Percentiles rank a stretch among this genome's conserved stretches.
Evolutionary conservation across 2,113 vertebrate species (phyloP).

Genomic region (Orycteropus afer): DNA sequence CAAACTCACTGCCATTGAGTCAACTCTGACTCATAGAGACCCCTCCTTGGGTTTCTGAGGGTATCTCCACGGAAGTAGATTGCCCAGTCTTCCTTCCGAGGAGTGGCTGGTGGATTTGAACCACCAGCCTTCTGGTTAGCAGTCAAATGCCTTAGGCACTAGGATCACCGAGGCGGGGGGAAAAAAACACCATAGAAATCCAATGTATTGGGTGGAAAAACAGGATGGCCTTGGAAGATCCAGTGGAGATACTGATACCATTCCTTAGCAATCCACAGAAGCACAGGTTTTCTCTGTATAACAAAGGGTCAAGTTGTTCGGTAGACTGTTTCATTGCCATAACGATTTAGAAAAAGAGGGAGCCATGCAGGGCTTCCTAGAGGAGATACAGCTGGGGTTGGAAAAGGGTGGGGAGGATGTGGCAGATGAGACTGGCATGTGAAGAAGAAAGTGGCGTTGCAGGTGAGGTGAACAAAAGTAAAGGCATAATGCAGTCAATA

Average conservation of each 20-base stretch:
- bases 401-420: not conserved
- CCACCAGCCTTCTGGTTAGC: no score
- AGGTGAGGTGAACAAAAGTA: not conserved
- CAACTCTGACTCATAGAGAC: no score
- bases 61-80: no score
- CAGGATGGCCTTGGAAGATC: not conserved
- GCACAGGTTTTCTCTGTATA: not conserved
- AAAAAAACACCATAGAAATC: not conserved
- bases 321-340: not conserved
- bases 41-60: no score
- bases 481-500: not conserved
- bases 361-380: not conserved
- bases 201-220: not conserved
- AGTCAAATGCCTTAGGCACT: no score
- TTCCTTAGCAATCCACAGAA: not conserved
- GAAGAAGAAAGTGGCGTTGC: not conserved
- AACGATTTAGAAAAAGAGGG: not conserved
- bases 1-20: no score
- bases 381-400: not conserved
- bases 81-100: no score
- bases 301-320: not conserved
- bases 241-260: not conserved
- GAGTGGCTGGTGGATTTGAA: no score
- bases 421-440: not conserved
- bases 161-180: no score